A percentile compares a stretch with the other conserved stretches of the same genome.
phyloP scores from a whole-genome alignment of 64 coral and sea anemone genomes.

The Orbicella faveolata region DNA sequence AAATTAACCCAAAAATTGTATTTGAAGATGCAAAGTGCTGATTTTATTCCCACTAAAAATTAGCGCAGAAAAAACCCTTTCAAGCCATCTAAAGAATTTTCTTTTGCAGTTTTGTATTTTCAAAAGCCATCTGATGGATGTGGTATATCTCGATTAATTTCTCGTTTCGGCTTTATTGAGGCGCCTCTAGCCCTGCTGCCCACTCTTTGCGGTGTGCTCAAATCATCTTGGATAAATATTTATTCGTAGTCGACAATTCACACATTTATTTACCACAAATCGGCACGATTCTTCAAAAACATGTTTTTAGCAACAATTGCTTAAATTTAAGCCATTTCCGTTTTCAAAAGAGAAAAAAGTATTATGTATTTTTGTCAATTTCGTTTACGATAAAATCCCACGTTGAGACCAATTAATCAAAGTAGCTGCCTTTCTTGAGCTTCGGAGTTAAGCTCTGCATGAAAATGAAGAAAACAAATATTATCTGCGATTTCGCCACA shows the following conservation, averaged over 20 bases:
- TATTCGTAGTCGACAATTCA: not conserved
- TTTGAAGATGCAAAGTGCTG: not conserved
- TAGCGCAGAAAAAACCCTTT: not conserved
- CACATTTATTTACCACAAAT: not conserved
- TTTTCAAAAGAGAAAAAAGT: not conserved
- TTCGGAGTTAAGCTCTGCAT: too few species aligned
- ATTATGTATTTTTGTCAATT: too few species aligned
- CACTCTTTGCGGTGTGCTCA: not conserved
- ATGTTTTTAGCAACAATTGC: not conserved
- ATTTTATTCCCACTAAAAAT: not conserved
- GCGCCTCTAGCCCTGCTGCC: not conserved
- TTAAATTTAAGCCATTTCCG: not conserved
- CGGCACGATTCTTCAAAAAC: not conserved
- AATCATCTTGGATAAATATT: conserved; percentile 1
- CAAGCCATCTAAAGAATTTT: not conserved
- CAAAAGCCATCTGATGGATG: not conserved
- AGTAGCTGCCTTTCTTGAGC: too few species aligned
- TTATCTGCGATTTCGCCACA: too few species aligned
- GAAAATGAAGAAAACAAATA: too few species aligned
- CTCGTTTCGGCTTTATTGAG: too few species aligned
- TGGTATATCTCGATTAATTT: not conserved
- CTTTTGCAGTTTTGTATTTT: not conserved
- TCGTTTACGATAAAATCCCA: not conserved
- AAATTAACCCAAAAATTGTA: too few species aligned
- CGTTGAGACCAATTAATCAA: not conserved